phyloP scores from a whole-genome alignment of 2,888 invertebrate species.

The Lithosia quadra region DNA sequence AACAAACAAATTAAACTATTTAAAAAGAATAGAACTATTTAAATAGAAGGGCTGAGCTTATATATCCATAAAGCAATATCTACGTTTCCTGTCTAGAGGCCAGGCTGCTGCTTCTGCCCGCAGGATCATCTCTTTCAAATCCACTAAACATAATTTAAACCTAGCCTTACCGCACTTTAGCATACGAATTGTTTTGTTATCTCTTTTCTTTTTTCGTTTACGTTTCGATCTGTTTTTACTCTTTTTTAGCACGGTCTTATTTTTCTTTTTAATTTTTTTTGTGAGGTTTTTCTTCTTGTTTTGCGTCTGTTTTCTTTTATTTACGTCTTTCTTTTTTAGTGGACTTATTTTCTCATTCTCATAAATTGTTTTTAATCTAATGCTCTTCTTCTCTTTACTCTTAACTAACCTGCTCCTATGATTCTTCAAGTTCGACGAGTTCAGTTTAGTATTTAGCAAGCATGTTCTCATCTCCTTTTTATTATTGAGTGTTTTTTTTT shows the following conservation, averaged over 20 bases:
- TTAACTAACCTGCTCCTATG: neutral
- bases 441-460: neutral
- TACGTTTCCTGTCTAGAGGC: conserved; percentile 30
- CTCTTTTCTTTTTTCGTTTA: neutral
- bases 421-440: neutral
- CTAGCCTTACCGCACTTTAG: neutral
- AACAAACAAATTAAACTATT: conserved; percentile 5
- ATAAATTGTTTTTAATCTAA: neutral
- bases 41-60: conserved; percentile 11
- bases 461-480: neutral
- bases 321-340: neutral
- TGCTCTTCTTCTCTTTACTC: neutral
- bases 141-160: neutral
- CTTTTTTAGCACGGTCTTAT: neutral
- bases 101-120: conserved; percentile 5
- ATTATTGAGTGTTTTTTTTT: neutral
- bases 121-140: neutral
- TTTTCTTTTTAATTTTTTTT: neutral
- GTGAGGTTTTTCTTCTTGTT: neutral
- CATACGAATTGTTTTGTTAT: neutral
- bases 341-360: too few relatives aligned
- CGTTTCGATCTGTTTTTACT: neutral
- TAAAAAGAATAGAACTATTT: neutral
- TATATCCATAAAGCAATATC: conserved; percentile 33
- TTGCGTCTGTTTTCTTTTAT: neutral